Evolutionary conservation across 53 echinoderm and acorn worm genomes (phyloP).

Genomic region (Paracentrotus lividus): DNA sequence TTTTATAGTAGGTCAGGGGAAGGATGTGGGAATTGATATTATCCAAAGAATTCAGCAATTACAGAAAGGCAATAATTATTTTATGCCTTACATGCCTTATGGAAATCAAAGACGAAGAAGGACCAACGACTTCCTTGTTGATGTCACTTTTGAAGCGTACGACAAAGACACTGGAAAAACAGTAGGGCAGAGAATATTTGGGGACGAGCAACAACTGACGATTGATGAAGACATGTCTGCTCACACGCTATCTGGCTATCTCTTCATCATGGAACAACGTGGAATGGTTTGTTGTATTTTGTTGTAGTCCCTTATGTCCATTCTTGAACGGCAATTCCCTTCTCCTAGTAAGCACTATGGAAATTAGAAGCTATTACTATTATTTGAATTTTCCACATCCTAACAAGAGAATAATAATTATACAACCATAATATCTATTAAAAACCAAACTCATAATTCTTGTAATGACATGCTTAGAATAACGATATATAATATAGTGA

Average conservation of each 20-base stretch:
- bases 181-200: background rate
- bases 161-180: background rate
- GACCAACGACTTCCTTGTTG: background rate
- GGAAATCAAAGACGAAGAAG: background rate
- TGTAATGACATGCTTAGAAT: no score
- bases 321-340: no score
- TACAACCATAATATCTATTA: no score
- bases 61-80: background rate
- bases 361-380: no score
- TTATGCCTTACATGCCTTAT: no score
- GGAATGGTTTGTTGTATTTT: background rate
- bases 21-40: background rate
- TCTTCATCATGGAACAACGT: constrained; percentile 22
- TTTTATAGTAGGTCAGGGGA: background rate
- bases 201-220: background rate
- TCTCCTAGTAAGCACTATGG: no score
- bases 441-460: no score
- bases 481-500: no score
- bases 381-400: no score
- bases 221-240: constrained; percentile 7
- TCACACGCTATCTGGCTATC: constrained; percentile 31
- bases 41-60: background rate
- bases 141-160: constrained; percentile 20
- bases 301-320: no score
- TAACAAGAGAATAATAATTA: no score